Evolutionary conservation across 1,140 invertebrate genomes (phyloP), one percentile per base, ranked within the genome.

Genomic region (Mizuhopecten yessoensis): DNA sequence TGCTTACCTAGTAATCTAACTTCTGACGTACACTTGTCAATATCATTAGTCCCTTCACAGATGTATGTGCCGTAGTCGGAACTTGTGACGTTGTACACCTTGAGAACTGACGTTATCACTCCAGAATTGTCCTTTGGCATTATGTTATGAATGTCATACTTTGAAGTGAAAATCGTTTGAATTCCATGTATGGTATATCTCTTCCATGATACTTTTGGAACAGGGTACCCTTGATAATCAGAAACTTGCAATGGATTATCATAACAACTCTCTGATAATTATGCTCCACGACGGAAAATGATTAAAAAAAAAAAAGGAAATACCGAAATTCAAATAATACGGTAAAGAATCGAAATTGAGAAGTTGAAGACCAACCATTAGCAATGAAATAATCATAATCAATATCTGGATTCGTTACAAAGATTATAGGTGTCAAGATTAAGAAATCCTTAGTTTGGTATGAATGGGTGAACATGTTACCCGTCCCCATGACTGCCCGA

Each of bases 41-140:
- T 75, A 75, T 75, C 57, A 75, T 75, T 75, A 9, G 11, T 5
- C 11, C 57, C 57, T n/a, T 75, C 57, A 75, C 57, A 75, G 23
- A 75, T 75, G 57, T 75, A 75, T 11, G 57, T 75, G 57, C 57
- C 57, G n/a, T 5, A 75, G 57, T 75, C 57, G 23, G 57, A 75
- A 75, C 57, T n/a, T 29, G 57, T 75, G 57, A 75, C 57, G 57
- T 75, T 75, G 57, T 75, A 17, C 1, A 75, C 23, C 11, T 75
- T 75, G 23, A 75, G 57, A 5, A n/a, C 23, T 75, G 57, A 75
- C n/a, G 57, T 29, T n/a, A 75, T n/a, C 57, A 75, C 57, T 7
- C 57, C 57, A n/a, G 57, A 75, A 29, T 75, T 75, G 57, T 75
- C 57, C 57, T n/a, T n/a, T 29, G 57, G 57, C n/a, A 75, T n/a